Conservation (phyloP, 2,797 vertebrate species). For the Otolemur crassicaudatus region DNA sequence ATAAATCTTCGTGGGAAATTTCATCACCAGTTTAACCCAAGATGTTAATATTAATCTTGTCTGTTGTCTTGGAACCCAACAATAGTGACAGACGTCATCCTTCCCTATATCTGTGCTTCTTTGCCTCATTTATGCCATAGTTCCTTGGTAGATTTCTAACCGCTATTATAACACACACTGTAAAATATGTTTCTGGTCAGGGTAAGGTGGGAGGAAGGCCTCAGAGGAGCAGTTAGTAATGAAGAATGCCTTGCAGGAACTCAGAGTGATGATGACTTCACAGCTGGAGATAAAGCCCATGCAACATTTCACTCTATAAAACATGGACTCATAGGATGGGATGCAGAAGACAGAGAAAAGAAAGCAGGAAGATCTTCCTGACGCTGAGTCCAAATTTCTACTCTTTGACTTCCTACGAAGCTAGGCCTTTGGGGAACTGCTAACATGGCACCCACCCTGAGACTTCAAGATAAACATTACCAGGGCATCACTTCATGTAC, state of each 20-base stretch:
- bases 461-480: not conserved
- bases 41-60: not conserved
- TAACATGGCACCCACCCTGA: not conserved
- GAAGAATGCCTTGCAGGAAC: not conserved
- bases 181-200: not conserved
- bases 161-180: not conserved
- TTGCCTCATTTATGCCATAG: not conserved
- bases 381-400: not conserved
- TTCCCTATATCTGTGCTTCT: not conserved
- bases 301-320: not conserved
- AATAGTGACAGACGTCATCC: not conserved
- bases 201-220: not conserved
- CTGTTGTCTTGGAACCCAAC: not conserved
- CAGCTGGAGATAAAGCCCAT: not conserved
- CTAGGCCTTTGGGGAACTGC: not conserved
- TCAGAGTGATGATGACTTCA: not conserved
- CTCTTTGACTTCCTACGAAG: not conserved
- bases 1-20: not conserved
- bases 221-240: not conserved
- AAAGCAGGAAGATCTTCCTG: not conserved
- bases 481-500: not conserved
- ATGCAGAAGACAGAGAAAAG: not conserved
- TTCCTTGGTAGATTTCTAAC: not conserved
- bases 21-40: not conserved
- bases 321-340: not conserved